These are phyloP conservation scores for Holacanthus passer DNA, from an alignment of 2,113 vertebrate species.

Conservation along the genomic window DNA sequence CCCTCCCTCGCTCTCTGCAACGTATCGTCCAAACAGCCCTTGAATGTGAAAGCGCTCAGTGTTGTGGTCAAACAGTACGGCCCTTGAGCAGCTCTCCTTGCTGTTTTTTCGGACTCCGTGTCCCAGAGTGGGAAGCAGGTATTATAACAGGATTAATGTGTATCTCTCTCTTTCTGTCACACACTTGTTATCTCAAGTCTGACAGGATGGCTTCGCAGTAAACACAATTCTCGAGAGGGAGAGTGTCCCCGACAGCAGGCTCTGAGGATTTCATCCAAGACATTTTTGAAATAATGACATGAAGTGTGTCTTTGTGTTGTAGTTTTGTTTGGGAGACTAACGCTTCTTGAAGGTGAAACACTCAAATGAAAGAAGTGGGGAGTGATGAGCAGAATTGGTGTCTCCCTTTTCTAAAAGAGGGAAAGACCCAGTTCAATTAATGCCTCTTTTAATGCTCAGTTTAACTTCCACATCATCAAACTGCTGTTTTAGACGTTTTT, in stretches of 20 bases:
- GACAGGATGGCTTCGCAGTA: conserved; percentile 53
- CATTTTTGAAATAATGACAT: conserved; percentile 53
- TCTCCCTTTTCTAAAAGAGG: neutral
- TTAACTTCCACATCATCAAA: conserved; percentile 10
- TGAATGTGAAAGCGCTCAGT: conserved; percentile 39
- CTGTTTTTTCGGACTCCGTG: conserved; percentile 10
- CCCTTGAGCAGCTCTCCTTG: conserved; percentile 18
- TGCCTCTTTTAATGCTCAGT: conserved; percentile 12
- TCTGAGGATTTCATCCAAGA: conserved; percentile 45
- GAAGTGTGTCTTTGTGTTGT: conserved; percentile 12
- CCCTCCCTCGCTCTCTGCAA: conserved; percentile 5
- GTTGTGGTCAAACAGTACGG: conserved; percentile 44
- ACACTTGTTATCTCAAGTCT: conserved; percentile 50
- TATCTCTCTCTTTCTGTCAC: conserved; percentile 47
- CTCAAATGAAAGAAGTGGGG: neutral
- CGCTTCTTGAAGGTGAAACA: conserved; percentile 48
- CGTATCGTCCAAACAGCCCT: conserved; percentile 16
- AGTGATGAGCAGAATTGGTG: neutral
- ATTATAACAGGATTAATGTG: conserved; percentile 56
- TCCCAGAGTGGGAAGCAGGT: conserved; percentile 37
- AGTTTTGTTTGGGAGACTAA: neutral
- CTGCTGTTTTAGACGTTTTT: conserved; percentile 39
- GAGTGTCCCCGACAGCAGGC: conserved; percentile 47
- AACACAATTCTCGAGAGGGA: conserved; percentile 41
- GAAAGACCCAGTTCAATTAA: neutral